Evolutionary conservation across 2,888 invertebrate genomes (phyloP), one percentile per base, ranked within the genome.

Genomic region (Hirtodrosophila histrioides): DNA sequence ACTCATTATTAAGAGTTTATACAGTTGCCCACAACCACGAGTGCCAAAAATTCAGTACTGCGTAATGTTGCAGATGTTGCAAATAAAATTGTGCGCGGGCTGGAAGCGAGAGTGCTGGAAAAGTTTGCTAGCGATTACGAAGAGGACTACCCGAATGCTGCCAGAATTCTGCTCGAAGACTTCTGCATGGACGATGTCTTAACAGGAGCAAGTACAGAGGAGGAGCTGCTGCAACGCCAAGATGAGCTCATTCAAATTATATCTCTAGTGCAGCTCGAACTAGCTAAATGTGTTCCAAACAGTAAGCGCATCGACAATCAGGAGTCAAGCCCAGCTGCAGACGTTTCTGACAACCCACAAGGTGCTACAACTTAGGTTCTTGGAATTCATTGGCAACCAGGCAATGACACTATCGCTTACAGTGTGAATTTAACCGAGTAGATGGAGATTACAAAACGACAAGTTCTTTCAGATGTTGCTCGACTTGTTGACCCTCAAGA

Each of bases 331-430:
- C 12, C 9, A 33, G 23, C 17, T 33, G 17, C 9, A 33, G 17
- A 17, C 2, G 3, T 10, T 7, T 35, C 23, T 8, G 33, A 17
- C 5, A 12, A 10, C 2, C 10, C 5, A 10, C 2, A 23, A 1
- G 9, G 35, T 6, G 1, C 9, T 3, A 46, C 23, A 17, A 17
- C 9, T 8, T 35, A 46, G 45, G 33, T 46, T 31, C 45, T 46
- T 46, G 45, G 33, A 23, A 46, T 46, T n/a, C 33, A 46, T 17
- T 46, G 45, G 45, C 33, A 46, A 46, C 45, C 45, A 23, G 23
- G 4, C 9, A 23, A 2, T 35, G 3, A 27, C 27, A 27, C 6
- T 5, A 5, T 27, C 5, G 31, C 10, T 8, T 46, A 46, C 7
- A 10, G 5, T 3, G 45, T 46, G 3, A 33, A 4, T 7, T 23